These are phyloP conservation scores for Bujurquina vittata DNA, from an alignment of 2,113 vertebrate species.

Conservation along the genomic window DNA sequence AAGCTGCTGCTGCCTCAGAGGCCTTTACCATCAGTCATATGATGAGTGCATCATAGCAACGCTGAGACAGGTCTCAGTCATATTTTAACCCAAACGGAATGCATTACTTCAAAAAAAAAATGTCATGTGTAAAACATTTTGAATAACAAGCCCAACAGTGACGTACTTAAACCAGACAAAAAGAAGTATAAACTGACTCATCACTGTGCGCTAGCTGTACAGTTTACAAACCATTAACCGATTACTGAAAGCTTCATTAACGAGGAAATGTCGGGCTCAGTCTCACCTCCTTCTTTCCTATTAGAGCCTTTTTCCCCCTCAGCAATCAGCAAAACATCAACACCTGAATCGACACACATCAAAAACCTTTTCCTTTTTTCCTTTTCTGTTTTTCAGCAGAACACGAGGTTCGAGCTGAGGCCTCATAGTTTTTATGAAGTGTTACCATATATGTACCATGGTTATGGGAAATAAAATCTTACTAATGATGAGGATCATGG, in stretches of 20 bases:
- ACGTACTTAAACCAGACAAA: not conserved
- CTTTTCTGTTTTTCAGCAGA: too few relatives aligned
- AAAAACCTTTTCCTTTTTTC: too few relatives aligned
- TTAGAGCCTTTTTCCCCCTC: not conserved
- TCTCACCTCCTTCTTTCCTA: not conserved
- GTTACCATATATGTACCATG: not conserved
- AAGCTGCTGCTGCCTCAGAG: not conserved
- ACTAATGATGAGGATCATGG: not conserved
- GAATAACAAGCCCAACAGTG: not conserved
- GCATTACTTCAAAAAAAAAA: too few relatives aligned
- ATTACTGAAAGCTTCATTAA: not conserved
- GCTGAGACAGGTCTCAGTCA: too few relatives aligned
- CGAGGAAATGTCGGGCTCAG: not conserved
- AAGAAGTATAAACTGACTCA: not conserved
- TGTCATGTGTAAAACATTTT: not conserved
- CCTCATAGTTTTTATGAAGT: constrained; percentile 1
- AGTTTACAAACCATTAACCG: not conserved
- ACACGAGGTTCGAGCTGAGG: too few relatives aligned
- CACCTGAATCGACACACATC: too few relatives aligned
- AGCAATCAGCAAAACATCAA: not conserved
- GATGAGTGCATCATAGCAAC: too few relatives aligned
- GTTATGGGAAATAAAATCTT: too few relatives aligned
- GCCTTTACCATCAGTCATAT: not conserved
- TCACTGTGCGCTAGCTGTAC: not conserved
- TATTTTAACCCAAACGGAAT: too few relatives aligned